Evolutionary conservation across 2,113 vertebrate genomes (phyloP).

Genomic region (Malaclemys terrapin): DNA sequence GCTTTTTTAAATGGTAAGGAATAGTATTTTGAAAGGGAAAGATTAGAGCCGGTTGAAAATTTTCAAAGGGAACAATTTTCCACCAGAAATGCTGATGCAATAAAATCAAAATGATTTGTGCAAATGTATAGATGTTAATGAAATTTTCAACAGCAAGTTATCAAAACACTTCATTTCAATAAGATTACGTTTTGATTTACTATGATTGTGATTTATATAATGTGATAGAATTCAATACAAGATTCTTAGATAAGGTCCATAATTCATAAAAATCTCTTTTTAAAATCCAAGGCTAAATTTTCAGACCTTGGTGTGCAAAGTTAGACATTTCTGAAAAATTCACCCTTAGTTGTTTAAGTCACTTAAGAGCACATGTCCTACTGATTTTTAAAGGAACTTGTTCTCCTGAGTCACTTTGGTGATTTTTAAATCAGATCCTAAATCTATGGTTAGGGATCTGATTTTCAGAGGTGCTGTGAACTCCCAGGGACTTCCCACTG

Average conservation of each 20-base stretch:
- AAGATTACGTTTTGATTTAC: not conserved
- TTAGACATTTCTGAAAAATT: not conserved
- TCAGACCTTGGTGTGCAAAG: not conserved
- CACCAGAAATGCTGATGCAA: not conserved
- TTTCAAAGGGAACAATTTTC: not conserved
- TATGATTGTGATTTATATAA: not conserved
- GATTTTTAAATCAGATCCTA: not conserved
- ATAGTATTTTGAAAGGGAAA: accelerated
- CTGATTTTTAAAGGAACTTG: not conserved
- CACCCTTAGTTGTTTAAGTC: not conserved
- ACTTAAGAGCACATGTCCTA: not conserved
- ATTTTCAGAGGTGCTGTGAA: not conserved
- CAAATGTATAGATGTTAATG: not conserved
- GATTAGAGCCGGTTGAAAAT: not conserved
- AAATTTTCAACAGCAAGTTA: not conserved
- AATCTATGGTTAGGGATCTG: not conserved
- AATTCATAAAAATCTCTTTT: not conserved
- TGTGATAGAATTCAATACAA: not conserved
- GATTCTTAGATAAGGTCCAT: not conserved
- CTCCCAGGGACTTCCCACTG: not conserved
- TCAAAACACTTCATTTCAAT: not conserved
- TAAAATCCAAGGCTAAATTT: not conserved
- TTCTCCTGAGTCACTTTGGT: not conserved
- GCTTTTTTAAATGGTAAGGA: not conserved
- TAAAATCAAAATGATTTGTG: not conserved